Conservation (phyloP, 2,888 invertebrate genomes). For the Athalia cordata region DNA sequence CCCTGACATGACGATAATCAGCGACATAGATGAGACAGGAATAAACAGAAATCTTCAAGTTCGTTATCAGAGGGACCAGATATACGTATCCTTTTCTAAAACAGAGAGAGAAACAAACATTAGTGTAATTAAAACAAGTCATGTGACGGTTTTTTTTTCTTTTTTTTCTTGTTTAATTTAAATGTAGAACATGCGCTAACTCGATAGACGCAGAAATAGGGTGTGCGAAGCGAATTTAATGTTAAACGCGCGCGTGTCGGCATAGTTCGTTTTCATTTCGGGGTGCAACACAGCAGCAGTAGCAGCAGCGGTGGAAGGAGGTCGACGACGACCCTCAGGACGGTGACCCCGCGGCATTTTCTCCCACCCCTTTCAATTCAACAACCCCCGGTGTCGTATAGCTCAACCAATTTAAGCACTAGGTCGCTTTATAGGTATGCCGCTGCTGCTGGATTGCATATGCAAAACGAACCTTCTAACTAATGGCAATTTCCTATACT, state of each 20-base stretch:
- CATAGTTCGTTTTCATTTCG: no score
- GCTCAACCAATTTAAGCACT: not conserved
- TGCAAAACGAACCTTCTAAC: no score
- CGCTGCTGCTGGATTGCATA: no score
- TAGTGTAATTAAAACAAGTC: no score
- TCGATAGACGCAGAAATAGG: no score
- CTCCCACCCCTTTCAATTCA: not conserved
- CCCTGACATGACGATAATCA: slow-evolving; percentile 93
- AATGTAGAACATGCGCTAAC: no score
- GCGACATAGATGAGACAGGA: slow-evolving; percentile 90
- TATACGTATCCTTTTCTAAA: slow-evolving; percentile 89
- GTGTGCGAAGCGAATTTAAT: no score
- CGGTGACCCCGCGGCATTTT: slow-evolving; percentile 24
- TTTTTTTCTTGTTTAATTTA: not conserved
- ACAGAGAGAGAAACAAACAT: not conserved
- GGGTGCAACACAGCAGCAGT: not conserved
- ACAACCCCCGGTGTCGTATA: not conserved
- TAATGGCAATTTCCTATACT: no score
- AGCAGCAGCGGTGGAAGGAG: not conserved
- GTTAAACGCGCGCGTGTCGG: no score
- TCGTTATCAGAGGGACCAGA: slow-evolving; percentile 88
- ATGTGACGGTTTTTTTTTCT: not conserved
- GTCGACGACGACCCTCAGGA: slow-evolving; percentile 22
- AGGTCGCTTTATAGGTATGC: not conserved
- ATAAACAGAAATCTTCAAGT: slow-evolving; percentile 91